Percentiles rank a stretch among this genome's conserved stretches.
Conservation (phyloP, 2,797 vertebrate species). For the Betta splendens region DNA sequence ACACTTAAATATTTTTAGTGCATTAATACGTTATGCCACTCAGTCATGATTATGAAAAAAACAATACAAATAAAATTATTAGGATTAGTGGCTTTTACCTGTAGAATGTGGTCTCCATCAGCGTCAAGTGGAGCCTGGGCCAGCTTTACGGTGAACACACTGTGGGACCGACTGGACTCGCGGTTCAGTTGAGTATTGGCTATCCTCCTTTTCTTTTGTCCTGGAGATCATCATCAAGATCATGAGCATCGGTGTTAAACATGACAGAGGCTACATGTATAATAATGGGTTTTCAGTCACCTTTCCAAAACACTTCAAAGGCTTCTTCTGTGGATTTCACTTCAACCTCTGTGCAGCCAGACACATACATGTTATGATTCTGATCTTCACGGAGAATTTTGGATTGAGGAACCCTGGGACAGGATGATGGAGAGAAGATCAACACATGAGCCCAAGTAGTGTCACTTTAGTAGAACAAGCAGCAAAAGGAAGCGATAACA, state of each 20-base stretch:
- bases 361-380: conserved; percentile 97
- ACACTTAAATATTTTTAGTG: no score
- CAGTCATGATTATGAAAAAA: no score
- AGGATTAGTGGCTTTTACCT: no score
- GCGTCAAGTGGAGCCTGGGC: conserved; percentile 95
- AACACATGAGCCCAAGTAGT: conserved; percentile 10
- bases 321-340: conserved; percentile 97
- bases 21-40: no score
- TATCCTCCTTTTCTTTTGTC: conserved; percentile 95
- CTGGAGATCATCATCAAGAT: conserved; percentile 73
- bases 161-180: conserved; percentile 96
- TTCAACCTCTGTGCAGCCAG: conserved; percentile 94
- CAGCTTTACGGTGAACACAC: conserved; percentile 94
- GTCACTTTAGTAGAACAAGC: conserved; percentile 21
- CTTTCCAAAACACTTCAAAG: conserved; percentile 97
- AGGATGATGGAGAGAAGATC: background rate
- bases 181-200: conserved; percentile 95
- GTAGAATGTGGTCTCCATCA: conserved; percentile 92
- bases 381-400: conserved; percentile 94
- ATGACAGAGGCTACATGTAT: no score
- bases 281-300: conserved; percentile 69
- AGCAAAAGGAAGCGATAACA: conserved; percentile 12
- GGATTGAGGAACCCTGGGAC: conserved; percentile 90
- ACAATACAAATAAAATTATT: no score
- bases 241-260: background rate